Conservation (phyloP, 2,113 vertebrate species). For the Sphyrna mokarran region DNA sequence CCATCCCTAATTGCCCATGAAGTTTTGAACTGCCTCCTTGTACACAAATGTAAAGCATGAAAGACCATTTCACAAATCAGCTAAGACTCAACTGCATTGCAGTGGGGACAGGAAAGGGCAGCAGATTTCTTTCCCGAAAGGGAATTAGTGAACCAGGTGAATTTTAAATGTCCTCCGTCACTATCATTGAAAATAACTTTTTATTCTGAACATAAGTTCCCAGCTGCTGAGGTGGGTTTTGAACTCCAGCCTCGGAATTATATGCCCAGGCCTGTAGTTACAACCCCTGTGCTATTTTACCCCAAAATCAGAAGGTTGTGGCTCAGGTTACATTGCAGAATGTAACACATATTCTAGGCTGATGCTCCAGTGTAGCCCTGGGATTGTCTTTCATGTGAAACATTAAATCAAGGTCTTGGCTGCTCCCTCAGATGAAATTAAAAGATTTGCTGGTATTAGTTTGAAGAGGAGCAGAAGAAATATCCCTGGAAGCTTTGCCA, state of each 20-base stretch:
- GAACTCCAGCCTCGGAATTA: not conserved
- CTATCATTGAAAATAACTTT: not conserved
- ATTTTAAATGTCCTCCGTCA: too few relatives aligned
- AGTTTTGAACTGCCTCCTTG: too few relatives aligned
- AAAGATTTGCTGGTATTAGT: not conserved
- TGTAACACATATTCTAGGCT: too few relatives aligned
- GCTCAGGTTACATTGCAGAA: not conserved
- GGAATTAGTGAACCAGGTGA: too few relatives aligned
- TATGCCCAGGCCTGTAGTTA: not conserved
- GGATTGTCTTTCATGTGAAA: not conserved
- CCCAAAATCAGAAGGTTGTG: not conserved
- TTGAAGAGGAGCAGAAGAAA: not conserved
- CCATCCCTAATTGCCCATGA: too few relatives aligned
- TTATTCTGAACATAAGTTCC: not conserved
- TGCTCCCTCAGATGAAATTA: not conserved
- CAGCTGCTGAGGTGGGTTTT: not conserved
- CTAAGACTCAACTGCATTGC: too few relatives aligned
- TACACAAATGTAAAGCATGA: too few relatives aligned
- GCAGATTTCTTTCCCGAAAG: too few relatives aligned
- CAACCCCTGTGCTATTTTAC: not conserved
- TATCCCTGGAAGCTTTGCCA: not conserved
- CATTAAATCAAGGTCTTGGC: not conserved
- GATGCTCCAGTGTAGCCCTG: not conserved
- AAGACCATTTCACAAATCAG: too few relatives aligned
- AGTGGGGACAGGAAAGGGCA: too few relatives aligned